Conservation (phyloP, 1,140 invertebrate genomes). For the Drosophila arawakana region DNA sequence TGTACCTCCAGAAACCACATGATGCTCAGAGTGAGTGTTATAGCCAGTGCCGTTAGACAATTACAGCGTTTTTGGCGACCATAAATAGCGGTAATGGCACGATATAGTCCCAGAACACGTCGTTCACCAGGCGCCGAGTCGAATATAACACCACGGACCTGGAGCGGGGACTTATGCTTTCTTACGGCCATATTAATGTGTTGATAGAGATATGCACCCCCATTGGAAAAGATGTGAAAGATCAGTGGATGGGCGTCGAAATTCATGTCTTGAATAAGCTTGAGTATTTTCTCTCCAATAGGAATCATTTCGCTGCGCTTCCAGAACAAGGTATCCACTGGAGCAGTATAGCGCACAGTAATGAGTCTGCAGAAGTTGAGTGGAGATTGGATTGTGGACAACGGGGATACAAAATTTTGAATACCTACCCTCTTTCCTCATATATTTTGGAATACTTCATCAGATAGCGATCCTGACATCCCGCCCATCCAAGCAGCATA, state of each 20-base stretch:
- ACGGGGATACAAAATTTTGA: neutral
- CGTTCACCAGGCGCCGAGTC: constrained; percentile 90
- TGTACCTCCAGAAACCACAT: constrained; percentile 87
- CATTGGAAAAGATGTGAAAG: constrained; percentile 93
- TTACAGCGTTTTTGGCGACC: constrained; percentile 86
- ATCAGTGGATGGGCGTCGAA: constrained; percentile 90
- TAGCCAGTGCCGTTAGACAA: constrained; percentile 85
- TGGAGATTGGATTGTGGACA: neutral
- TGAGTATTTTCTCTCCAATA: constrained; percentile 88
- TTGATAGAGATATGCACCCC: constrained; percentile 89
- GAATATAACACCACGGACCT: constrained; percentile 90
- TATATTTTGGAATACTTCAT: constrained; percentile 92
- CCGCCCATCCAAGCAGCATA: constrained; percentile 92
- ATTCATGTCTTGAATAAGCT: constrained; percentile 88
- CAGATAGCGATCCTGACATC: constrained; percentile 90
- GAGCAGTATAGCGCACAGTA: constrained; percentile 90
- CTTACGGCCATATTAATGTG: constrained; percentile 87
- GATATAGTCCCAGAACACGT: constrained; percentile 86
- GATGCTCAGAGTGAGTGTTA: constrained; percentile 86
- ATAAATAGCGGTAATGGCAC: constrained; percentile 87
- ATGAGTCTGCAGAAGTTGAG: constrained; percentile 87
- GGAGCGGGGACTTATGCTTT: constrained; percentile 84
- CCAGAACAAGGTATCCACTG: constrained; percentile 88
- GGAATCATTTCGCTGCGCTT: constrained; percentile 86
- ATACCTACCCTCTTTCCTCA: constrained; percentile 88